Evolutionary conservation across 2,888 invertebrate genomes (phyloP).

Genomic region (Scrobipalpa costella): DNA sequence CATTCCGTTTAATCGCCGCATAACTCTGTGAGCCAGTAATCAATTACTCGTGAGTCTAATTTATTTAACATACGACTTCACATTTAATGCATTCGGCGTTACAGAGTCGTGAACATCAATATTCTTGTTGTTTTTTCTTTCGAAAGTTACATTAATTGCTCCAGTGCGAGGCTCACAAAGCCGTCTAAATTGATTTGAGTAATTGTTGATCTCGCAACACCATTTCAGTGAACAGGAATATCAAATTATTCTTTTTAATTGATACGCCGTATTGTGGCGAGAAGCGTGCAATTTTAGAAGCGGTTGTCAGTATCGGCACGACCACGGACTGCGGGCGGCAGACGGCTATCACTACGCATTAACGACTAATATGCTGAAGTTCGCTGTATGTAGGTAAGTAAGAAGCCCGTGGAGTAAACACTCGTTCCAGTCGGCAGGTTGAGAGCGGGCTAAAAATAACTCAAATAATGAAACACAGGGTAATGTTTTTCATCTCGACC

Average conservation of each 20-base stretch:
- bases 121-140: constrained; percentile 55
- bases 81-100: constrained; percentile 66
- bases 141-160: constrained; percentile 69
- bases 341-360: constrained; percentile 33
- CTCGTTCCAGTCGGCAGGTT: constrained; percentile 73
- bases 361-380: constrained; percentile 65
- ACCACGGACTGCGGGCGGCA: no score
- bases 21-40: constrained; percentile 43
- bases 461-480: constrained; percentile 79
- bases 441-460: constrained; percentile 76
- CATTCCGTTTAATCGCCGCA: constrained; percentile 15
- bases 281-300: not conserved
- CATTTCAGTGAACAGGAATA: constrained; percentile 53
- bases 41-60: constrained; percentile 60
- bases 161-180: constrained; percentile 56
- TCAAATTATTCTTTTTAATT: not conserved
- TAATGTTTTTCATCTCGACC: constrained; percentile 79
- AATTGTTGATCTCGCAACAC: constrained; percentile 63
- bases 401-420: constrained; percentile 70
- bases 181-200: constrained; percentile 71
- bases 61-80: constrained; percentile 61
- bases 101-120: constrained; percentile 68
- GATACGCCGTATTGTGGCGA: not conserved
- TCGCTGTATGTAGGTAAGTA: constrained; percentile 67
- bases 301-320: not conserved